Evolutionary conservation across 2,797 vertebrate genomes (phyloP), one percentile per base, ranked within the genome.

Genomic region (Sternotherus odoratus): DNA sequence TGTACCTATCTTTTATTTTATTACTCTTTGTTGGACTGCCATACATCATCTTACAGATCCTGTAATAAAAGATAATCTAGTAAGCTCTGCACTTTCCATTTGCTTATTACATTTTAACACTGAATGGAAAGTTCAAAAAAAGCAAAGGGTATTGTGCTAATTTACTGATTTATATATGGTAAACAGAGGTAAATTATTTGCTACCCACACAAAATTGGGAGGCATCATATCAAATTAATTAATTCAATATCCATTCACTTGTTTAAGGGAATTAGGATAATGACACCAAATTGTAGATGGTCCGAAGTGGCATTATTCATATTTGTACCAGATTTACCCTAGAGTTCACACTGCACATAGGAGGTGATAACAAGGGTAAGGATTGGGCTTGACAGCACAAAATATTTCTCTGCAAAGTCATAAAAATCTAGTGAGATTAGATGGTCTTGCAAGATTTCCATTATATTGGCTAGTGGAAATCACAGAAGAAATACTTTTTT

Each of bases 31-130:
- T 13, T 30, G 3, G 49, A 0, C 21, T 89, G n/a, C 23, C 85
- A 33, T 48, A 86, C 86, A 77, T 87, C 0, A 36, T 92, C 86
- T 94, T 46, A 87, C n/a, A 19, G 28, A 46, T 88, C 92, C 94
- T 83, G 89, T 54, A 79, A 86, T 91, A 66, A 66, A 79, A 89
- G 66, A 51, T 87, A 91, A 93, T 92, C 16, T 50, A 93, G 82
- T 54, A 90, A 39, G 36, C 87, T 94, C 93, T 74, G 79, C 77
- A 91, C 80, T 75, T 94, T 79, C 39, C 1, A 2, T 88, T 91
- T 88, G 43, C 87, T 77, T 85, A 0, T 82, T 94, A 57, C 57
- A 74, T 80, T 92, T 94, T 92, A 86, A 88, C 77, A 93, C 3
- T 81, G 77, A 95, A 81, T 17, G 63, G 50, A n/a, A 82, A 6